Evolutionary conservation across 2,888 invertebrate species (phyloP).

Genomic region (Hartigia nigra): DNA sequence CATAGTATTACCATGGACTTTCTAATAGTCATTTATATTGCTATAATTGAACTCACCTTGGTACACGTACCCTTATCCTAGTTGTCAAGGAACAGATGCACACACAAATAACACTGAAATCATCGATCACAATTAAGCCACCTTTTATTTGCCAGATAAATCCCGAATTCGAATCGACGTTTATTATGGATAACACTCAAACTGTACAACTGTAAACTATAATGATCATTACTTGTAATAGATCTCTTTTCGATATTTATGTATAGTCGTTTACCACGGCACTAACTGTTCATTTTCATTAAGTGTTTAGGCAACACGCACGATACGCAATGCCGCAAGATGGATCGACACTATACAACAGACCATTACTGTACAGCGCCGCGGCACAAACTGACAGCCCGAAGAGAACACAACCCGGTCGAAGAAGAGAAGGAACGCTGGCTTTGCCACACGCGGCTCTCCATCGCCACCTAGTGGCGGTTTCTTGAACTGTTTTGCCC

Average conservation of each 20-base stretch:
- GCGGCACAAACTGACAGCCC: conserved; percentile 64
- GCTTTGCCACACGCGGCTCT: conserved; percentile 1
- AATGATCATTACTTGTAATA: background rate
- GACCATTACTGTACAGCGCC: conserved; percentile 57
- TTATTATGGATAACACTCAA: background rate
- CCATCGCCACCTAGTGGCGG: conserved; percentile 52
- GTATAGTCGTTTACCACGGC: background rate
- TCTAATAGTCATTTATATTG: background rate
- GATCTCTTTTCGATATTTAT: background rate
- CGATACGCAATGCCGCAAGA: conserved; percentile 19
- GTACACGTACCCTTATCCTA: background rate
- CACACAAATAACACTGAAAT: conserved; percentile 41
- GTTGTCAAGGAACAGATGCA: conserved; percentile 32
- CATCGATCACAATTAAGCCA: conserved; percentile 39
- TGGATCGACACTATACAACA: conserved; percentile 24
- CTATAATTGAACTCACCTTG: background rate
- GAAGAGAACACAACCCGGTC: conserved; percentile 40
- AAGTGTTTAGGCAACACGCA: background rate
- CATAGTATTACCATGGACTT: background rate
- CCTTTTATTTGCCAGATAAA: background rate
- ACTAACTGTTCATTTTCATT: conserved; percentile 2
- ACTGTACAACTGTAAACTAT: background rate
- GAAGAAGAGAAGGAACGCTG: conserved; percentile 29
- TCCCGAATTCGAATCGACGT: background rate
- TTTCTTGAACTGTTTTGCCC: conserved; percentile 33